Percentiles rank a stretch among this genome's conserved stretches.
These are phyloP conservation scores for Agrenia bidenticulata DNA, from an alignment of 2,888 invertebrate genomes.

Conservation along the genomic window DNA sequence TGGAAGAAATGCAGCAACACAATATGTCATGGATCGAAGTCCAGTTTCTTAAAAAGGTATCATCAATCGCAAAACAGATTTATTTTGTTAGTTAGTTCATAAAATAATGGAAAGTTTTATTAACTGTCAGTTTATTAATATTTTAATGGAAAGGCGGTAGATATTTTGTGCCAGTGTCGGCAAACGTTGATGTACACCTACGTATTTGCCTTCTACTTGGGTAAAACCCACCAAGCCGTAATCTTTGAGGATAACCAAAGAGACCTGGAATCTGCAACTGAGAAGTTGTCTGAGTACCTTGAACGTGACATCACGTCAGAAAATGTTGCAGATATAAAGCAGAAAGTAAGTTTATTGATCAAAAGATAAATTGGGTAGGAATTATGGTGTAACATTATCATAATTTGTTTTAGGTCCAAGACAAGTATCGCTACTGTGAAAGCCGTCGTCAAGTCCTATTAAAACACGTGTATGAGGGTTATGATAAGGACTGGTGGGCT, in stretches of 20 bases:
- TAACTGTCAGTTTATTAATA: not conserved
- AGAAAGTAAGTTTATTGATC: slow-evolving; percentile 82
- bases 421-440: slow-evolving; percentile 84
- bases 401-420: slow-evolving; percentile 49
- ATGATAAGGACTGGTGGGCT: slow-evolving; percentile 98
- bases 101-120: too few species aligned
- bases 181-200: slow-evolving; percentile 99
- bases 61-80: too few species aligned
- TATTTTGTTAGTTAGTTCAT: too few species aligned
- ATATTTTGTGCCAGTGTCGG: slow-evolving; percentile 93
- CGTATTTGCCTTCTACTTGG: slow-evolving; percentile 97
- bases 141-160: slow-evolving; percentile 75
- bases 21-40: slow-evolving; percentile 99
- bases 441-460: slow-evolving; percentile 91
- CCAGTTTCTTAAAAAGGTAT: slow-evolving; percentile 86
- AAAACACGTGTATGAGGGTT: slow-evolving; percentile 97
- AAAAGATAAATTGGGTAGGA: not conserved
- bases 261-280: slow-evolving; percentile 96
- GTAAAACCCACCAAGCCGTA: slow-evolving; percentile 96
- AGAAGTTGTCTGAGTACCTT: slow-evolving; percentile 93
- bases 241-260: slow-evolving; percentile 99
- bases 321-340: slow-evolving; percentile 95
- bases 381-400: not conserved
- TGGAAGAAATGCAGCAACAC: slow-evolving; percentile 99
- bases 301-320: slow-evolving; percentile 97